Evolutionary conservation across 2,888 invertebrate species (phyloP).

Genomic region (Nudaria mundana): DNA sequence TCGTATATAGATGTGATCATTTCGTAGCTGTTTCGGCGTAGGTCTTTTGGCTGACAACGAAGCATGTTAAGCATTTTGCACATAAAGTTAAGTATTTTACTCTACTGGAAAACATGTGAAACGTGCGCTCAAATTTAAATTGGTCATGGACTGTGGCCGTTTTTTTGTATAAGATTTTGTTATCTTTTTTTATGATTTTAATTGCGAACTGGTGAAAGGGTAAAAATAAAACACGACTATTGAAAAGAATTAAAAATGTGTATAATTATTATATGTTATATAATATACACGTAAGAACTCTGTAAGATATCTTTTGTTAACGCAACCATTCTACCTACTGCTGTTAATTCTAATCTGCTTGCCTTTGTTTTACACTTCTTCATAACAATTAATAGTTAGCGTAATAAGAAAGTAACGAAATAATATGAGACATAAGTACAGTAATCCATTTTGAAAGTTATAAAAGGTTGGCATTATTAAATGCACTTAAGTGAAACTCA

Average conservation of each 20-base stretch:
- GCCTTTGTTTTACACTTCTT: conserved; percentile 16
- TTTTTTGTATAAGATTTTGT: conserved; percentile 28
- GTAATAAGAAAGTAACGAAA: not conserved
- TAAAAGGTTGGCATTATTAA: too few species aligned
- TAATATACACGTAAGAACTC: too few species aligned
- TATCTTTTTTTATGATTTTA: conserved; percentile 47
- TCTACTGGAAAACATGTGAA: not conserved
- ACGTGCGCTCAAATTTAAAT: conserved; percentile 13
- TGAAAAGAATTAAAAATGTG: conserved; percentile 28
- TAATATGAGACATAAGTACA: not conserved
- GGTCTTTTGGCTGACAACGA: conserved; percentile 47
- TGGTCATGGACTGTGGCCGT: conserved; percentile 13
- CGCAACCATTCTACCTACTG: conserved; percentile 19
- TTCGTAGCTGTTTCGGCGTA: too few species aligned
- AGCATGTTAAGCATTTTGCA: conserved; percentile 27
- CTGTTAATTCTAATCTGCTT: conserved; percentile 8
- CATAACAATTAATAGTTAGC: conserved; percentile 2
- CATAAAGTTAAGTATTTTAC: too few species aligned
- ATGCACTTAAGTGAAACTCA: too few species aligned
- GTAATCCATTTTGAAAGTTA: not conserved
- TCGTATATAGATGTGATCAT: too few species aligned
- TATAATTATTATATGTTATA: conserved; percentile 37
- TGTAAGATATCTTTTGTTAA: conserved; percentile 27
- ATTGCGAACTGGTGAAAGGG: conserved; percentile 54
- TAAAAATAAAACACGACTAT: conserved; percentile 41